Base-by-base conservation (phyloP, 2,797 vertebrate genomes). In the Pagetopsis macropterus region DNA sequence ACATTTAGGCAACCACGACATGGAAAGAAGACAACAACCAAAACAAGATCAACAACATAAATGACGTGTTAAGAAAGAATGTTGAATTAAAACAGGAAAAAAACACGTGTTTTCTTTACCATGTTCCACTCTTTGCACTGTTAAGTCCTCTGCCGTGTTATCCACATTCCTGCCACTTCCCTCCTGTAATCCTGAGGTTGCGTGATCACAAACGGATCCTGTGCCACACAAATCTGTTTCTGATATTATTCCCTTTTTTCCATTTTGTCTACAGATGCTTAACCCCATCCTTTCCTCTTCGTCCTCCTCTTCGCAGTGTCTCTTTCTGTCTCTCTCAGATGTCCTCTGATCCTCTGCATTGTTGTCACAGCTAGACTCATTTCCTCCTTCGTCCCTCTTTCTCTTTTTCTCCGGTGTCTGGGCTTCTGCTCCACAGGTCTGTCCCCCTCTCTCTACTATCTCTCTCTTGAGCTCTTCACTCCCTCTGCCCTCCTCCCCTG, bases 361-460 rank as follows among this genome's bases (percentile, higher is more conserved):
- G 5, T 27, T 27, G 27, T 27, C 27, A 27, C 3, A 4, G 27
- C 27, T 27, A 27, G 27, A 27, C 27, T 27, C 27, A 27, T 27
- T 27, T 27, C 52, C 64, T 46, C 63, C 66, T 0, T 73, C 45
- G 5, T 84, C 60, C 4, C 55, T 76, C 63, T 76, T 87, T 48
- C 73, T 81, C 58, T 82, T 89, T 55, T 65, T 78, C 57, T 66
- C 65, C 14, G 27, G 23, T 10, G 10, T 23, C 17, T 50, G 14
- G 0, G 51, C 23, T 57, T 71, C 64, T 13, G 1, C 46, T 46
- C 21, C 40, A 49, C 19, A 8, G 3, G 40, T 63, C 45, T 40
- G 13, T 33, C 49, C 23, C 1, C 16, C 56, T 27, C 16, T 56
- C 16, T 21, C 21, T 31, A 16, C 50, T 0, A 14, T 51, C 23